Evolutionary conservation across 2,113 vertebrate species (phyloP).

Genomic region (Protobothrops flavoviridis): DNA sequence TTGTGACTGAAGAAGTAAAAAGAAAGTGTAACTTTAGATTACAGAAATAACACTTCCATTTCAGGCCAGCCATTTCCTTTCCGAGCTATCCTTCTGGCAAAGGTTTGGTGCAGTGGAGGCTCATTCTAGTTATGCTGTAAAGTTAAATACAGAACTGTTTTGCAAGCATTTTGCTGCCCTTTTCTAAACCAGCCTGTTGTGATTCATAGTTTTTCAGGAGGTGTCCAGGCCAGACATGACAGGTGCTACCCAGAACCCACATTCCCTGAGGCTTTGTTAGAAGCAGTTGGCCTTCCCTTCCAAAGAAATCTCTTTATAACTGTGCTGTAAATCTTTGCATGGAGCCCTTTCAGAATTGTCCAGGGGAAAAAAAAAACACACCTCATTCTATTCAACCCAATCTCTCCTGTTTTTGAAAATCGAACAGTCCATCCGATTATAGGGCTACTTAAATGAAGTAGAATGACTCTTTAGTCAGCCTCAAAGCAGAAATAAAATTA

Average conservation of each 20-base stretch:
- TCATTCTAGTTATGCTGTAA: background rate
- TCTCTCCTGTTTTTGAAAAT: background rate
- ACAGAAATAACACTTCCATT: constrained; percentile 12
- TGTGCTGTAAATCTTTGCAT: background rate
- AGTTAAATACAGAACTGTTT: background rate
- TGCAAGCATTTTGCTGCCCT: background rate
- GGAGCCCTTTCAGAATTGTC: constrained; percentile 18
- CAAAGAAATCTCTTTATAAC: background rate
- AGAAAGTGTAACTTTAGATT: constrained; percentile 39
- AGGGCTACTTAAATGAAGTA: constrained; percentile 46
- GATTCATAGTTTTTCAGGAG: constrained; percentile 45
- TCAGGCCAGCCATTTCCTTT: background rate
- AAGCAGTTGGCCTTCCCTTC: background rate
- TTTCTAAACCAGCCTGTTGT: constrained; percentile 34
- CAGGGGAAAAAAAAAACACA: background rate
- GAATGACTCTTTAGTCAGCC: constrained; percentile 42
- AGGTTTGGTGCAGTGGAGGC: background rate
- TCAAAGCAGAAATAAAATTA: background rate
- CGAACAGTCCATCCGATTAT: constrained; percentile 37
- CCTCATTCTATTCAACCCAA: background rate
- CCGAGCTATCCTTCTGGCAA: background rate
- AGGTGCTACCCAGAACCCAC: background rate
- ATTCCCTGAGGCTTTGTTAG: background rate
- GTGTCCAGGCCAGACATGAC: background rate
- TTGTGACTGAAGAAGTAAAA: constrained; percentile 17